These are phyloP conservation scores for Parapristionchus giblindavisi DNA, from an alignment of 2,888 invertebrate species.

Conservation along the genomic window DNA sequence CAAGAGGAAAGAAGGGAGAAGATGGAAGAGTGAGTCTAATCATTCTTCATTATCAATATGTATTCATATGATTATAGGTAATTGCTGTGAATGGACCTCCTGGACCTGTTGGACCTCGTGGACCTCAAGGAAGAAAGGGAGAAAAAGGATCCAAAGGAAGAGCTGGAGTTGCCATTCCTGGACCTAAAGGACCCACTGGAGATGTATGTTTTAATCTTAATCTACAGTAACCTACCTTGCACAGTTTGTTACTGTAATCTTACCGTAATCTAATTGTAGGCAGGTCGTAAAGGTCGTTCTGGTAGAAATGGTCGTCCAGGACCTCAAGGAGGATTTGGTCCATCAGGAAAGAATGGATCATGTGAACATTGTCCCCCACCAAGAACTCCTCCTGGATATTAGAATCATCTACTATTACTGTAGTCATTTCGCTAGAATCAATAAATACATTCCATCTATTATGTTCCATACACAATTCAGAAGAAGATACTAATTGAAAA, in stretches of 20 bases:
- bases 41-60: background rate
- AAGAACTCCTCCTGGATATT: constrained; percentile 63
- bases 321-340: constrained; percentile 57
- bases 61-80: constrained; percentile 34
- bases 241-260: too few relatives aligned
- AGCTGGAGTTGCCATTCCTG: constrained; percentile 56
- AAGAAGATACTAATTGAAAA: background rate
- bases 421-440: constrained; percentile 17
- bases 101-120: constrained; percentile 56
- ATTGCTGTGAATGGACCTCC: constrained; percentile 55
- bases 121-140: constrained; percentile 62
- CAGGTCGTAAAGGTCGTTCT: constrained; percentile 52
- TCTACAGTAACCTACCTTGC: background rate
- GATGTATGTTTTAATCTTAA: constrained; percentile 41
- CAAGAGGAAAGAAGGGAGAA: constrained; percentile 58
- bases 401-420: constrained; percentile 7
- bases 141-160: constrained; percentile 60
- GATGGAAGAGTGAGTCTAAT: constrained; percentile 50
- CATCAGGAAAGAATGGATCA: constrained; percentile 58
- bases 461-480: background rate
- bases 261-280: background rate
- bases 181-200: constrained; percentile 61
- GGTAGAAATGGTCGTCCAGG: constrained; percentile 58
- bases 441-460: background rate
- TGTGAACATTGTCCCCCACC: constrained; percentile 66